Conservation (phyloP, 1,140 invertebrate genomes). For the Trichonephila inaurata region DNA sequence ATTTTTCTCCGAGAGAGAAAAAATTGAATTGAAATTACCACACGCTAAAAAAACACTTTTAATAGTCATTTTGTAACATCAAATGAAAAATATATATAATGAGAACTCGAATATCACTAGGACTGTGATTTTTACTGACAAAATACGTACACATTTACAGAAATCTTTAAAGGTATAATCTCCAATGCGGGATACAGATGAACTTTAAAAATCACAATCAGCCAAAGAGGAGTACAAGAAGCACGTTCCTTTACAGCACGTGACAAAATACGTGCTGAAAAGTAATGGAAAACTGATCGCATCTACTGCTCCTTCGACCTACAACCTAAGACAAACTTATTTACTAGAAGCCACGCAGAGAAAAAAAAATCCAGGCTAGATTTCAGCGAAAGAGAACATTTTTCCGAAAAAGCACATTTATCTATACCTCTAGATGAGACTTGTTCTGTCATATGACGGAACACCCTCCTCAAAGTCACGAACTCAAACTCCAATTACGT, state of each 20-base stretch:
- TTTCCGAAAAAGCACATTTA: background rate
- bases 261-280: background rate
- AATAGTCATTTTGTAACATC: too few relatives aligned
- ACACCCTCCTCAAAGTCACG: background rate
- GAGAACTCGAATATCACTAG: too few relatives aligned
- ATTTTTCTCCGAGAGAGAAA: too few relatives aligned
- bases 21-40: too few relatives aligned
- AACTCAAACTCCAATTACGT: constrained; percentile 18
- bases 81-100: too few relatives aligned
- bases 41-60: too few relatives aligned
- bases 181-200: too few relatives aligned
- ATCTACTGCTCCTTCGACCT: background rate
- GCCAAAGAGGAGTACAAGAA: background rate
- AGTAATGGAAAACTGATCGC: constrained; percentile 2
- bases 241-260: background rate
- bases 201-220: too few relatives aligned
- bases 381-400: background rate
- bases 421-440: background rate
- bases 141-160: too few relatives aligned
- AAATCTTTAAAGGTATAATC: too few relatives aligned
- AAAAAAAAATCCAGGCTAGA: background rate
- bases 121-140: too few relatives aligned
- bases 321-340: background rate
- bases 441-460: too few relatives aligned
- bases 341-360: background rate